Evolutionary conservation across 2,113 vertebrate species (phyloP).

Genomic region (Cisticola juncidis): DNA sequence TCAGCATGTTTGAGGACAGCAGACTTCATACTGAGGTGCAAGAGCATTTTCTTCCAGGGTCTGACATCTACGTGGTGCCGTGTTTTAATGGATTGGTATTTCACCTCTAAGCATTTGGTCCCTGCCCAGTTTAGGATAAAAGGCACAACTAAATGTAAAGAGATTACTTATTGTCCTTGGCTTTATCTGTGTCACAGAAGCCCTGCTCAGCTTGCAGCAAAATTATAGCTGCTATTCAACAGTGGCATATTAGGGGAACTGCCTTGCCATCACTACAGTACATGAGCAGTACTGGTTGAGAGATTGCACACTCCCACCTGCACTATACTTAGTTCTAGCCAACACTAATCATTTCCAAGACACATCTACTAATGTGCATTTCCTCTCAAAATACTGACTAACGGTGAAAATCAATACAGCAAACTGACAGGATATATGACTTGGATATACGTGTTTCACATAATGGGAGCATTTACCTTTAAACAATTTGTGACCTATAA

Average conservation of each 20-base stretch:
- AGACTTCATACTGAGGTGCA: not conserved
- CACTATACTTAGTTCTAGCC: not conserved
- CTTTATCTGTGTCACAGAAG: not conserved
- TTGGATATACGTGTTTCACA: not conserved
- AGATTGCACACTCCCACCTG: not conserved
- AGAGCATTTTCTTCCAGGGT: not conserved
- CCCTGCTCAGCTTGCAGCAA: not conserved
- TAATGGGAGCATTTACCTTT: not conserved
- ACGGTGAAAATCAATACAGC: not conserved
- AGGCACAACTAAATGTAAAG: not conserved
- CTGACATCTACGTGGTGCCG: not conserved
- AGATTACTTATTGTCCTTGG: not conserved
- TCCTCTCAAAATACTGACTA: constrained; percentile 39
- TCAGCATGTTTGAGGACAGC: not conserved
- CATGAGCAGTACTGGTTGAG: not conserved
- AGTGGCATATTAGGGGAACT: not conserved
- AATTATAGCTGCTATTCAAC: not conserved
- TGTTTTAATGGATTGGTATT: not conserved
- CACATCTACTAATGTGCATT: not conserved
- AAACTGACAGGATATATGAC: not conserved
- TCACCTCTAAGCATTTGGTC: not conserved
- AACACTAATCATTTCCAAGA: not conserved
- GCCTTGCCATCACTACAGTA: not conserved
- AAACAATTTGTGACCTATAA: constrained; percentile 26
- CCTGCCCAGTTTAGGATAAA: not conserved